Evolutionary conservation across 2,113 vertebrate genomes (phyloP).

Genomic region (Caranx ignobilis): DNA sequence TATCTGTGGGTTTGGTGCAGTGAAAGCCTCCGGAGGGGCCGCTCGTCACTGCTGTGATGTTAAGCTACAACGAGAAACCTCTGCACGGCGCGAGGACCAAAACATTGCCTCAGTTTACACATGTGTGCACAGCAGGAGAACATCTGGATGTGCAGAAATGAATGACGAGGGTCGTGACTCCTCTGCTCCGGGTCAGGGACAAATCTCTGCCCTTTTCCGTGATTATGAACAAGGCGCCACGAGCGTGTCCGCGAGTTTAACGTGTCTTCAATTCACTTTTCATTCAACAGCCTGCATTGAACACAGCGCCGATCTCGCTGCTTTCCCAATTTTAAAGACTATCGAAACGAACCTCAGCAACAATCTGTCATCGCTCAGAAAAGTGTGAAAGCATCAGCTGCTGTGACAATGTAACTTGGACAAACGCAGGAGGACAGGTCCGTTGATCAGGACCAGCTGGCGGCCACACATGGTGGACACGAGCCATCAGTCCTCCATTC

Average conservation of each 20-base stretch:
- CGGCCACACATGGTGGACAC: background rate
- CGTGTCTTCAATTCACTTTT: background rate
- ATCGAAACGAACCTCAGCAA: background rate
- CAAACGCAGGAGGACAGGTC: slow-evolving; percentile 20
- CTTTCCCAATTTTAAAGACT: too few species aligned
- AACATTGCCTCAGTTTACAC: background rate
- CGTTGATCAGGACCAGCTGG: background rate
- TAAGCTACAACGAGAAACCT: background rate
- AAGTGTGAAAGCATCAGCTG: background rate
- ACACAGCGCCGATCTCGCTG: too few species aligned
- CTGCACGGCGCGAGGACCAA: background rate
- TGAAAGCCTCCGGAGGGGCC: background rate
- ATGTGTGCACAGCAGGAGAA: background rate
- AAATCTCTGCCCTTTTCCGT: slow-evolving; percentile 6
- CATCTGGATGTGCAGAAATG: slow-evolving; percentile 32
- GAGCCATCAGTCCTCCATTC: background rate
- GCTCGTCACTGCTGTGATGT: background rate
- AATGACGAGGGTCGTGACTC: background rate
- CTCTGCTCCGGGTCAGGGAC: slow-evolving; percentile 7
- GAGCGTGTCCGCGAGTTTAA: background rate
- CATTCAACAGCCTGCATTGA: too few species aligned
- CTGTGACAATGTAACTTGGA: slow-evolving; percentile 11
- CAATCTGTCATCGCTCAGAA: background rate
- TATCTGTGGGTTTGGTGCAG: background rate
- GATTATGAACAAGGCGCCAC: background rate